These are phyloP conservation scores for Scaptomyza pallida DNA, from an alignment of 1,140 invertebrate species.

Conservation along the genomic window DNA sequence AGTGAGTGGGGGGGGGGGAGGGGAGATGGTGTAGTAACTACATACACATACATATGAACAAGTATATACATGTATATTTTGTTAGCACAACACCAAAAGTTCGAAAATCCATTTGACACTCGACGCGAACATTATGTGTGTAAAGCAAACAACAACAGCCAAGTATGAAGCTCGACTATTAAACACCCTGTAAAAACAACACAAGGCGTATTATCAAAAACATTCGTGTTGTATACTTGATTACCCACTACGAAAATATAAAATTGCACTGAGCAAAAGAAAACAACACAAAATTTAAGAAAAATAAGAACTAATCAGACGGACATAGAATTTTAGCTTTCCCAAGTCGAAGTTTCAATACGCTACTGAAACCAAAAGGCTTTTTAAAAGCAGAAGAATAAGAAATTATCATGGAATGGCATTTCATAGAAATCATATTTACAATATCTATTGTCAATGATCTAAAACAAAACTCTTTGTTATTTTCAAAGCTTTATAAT, in stretches of 20 bases:
- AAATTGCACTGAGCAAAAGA: too few relatives aligned
- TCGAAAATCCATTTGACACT: conserved; percentile 69
- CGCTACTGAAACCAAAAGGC: conserved; percentile 15
- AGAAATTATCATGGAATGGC: too few relatives aligned
- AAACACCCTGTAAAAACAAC: conserved; percentile 24
- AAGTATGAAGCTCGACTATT: background rate
- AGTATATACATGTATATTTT: background rate
- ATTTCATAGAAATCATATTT: too few relatives aligned
- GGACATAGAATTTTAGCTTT: background rate
- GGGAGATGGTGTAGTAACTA: too few relatives aligned
- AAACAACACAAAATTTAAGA: conserved; percentile 15
- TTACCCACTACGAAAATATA: too few relatives aligned
- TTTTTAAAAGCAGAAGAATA: too few relatives aligned
- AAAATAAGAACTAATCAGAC: conserved; percentile 3
- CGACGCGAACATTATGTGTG: conserved; percentile 44
- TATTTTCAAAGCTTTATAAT: too few relatives aligned
- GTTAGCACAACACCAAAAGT: conserved; percentile 53
- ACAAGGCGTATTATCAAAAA: too few relatives aligned
- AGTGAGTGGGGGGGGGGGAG: background rate
- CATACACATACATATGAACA: too few relatives aligned
- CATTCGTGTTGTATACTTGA: too few relatives aligned
- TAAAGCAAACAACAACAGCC: conserved; percentile 47
- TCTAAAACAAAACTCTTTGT: too few relatives aligned
- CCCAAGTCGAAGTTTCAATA: background rate
- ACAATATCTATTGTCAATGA: too few relatives aligned